Base-by-base conservation (phyloP, 2,797 vertebrate species). In the Coracias cyanogaster region DNA sequence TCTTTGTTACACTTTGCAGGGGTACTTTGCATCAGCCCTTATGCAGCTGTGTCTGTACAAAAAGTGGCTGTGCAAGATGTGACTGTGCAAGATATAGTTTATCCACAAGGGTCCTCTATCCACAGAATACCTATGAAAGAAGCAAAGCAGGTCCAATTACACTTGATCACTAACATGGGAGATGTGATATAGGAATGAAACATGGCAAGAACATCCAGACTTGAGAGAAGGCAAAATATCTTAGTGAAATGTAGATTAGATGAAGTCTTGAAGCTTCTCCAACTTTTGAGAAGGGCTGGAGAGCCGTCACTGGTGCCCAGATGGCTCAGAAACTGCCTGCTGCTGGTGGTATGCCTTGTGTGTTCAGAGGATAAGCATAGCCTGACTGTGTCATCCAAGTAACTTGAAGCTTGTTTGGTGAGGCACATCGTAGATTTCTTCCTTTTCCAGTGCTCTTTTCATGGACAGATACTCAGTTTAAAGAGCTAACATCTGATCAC, bases 251-350 rank as follows among this genome's bases (percentile, higher is more conserved):
- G 43, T 19, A 45, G 61, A 49, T n/a, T 16, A 82, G 67, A 49
- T 22, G 41, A 49, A 83, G 45, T 21, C 69, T 80, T 84, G 82
- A 91, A 24, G n/a, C 10, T 74, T 60, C 35, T 94, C 5, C 43
- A 86, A 3, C 15, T 72, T 84, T 25, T 70, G 60, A 29, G 64
- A 71, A 94, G 29, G 48, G 26, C 37, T 86, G 52, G n/a, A 60
- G 49, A 52, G n/a, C 22, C n/a, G 29, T 48, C 51, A n/a, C 15
- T 84, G 70, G 46, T 0, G 0, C 43, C 0, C 0, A 65, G 72
- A 1, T 5, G 43, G 9, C 24, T 82, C 2, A 0, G 43, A 49
- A 24, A 2, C 13, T 46, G 37, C 17, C 39, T 57, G 41, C 19
- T 52, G 35, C 19, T 61, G 45, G 10, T 60, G 45, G 9, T 45